A percentile compares a stretch with the other conserved stretches of the same genome.
phyloP scores from a whole-genome alignment of 2,113 vertebrate species.

The Hydrolagus affinis region DNA sequence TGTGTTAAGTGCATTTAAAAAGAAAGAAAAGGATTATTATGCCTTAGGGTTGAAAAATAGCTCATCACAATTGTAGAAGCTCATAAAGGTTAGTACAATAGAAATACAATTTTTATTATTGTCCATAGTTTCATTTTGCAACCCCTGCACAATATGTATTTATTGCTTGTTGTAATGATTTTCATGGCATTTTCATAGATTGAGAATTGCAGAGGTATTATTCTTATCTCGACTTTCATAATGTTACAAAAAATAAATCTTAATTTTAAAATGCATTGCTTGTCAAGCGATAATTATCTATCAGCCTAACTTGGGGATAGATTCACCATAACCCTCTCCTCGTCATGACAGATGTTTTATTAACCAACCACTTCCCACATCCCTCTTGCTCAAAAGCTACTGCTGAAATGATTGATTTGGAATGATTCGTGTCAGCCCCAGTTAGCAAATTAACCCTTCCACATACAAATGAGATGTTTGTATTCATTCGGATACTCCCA shows the following conservation, averaged over 20 bases:
- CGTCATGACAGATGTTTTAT: neutral
- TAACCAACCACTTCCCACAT: neutral
- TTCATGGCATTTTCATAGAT: neutral
- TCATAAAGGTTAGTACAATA: neutral
- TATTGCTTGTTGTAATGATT: neutral
- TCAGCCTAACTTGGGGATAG: neutral
- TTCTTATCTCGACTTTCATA: too few relatives aligned
- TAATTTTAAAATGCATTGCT: neutral
- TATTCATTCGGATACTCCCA: neutral
- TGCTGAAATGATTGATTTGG: neutral
- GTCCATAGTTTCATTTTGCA: neutral
- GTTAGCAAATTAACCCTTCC: too few relatives aligned
- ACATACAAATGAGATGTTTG: neutral
- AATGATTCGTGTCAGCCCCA: neutral
- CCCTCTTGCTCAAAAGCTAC: neutral
- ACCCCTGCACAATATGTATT: neutral
- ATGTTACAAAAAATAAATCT: neutral
- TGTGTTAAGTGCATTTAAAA: neutral
- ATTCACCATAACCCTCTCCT: neutral
- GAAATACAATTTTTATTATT: neutral
- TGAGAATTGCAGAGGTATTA: neutral
- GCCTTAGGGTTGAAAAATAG: neutral
- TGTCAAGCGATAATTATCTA: neutral
- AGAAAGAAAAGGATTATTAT: too few relatives aligned
- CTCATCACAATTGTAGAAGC: neutral